Conservation (phyloP, 1,140 invertebrate genomes). For the Drosophila guanche region DNA sequence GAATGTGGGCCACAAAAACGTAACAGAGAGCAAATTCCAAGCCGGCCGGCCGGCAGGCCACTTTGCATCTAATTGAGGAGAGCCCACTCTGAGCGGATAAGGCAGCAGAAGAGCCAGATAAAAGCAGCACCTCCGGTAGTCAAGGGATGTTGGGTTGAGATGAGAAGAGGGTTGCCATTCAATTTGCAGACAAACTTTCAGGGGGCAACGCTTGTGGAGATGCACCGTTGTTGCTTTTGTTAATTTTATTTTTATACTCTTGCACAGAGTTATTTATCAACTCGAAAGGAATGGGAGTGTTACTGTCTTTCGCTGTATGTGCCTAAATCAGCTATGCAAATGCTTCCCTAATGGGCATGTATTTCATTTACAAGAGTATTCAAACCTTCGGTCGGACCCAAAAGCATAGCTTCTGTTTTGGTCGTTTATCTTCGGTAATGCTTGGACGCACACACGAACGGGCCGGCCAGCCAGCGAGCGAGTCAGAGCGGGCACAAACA, state of each 20-base stretch:
- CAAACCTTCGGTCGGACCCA: too few species aligned
- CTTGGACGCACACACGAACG: constrained; percentile 66
- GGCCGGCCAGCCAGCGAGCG: constrained; percentile 23
- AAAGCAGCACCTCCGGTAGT: neutral
- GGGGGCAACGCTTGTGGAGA: constrained; percentile 65
- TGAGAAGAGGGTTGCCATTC: neutral
- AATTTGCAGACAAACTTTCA: constrained; percentile 48
- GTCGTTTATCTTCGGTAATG: constrained; percentile 54
- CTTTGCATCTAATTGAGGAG: constrained; percentile 65
- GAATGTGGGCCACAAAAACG: constrained; percentile 52
- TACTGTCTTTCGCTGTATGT: too few species aligned
- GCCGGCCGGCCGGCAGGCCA: constrained; percentile 53
- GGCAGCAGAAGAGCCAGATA: constrained; percentile 20
- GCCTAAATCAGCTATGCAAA: too few species aligned
- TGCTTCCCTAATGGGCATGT: too few species aligned
- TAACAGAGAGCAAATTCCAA: constrained; percentile 27
- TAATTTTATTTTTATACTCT: constrained; percentile 12
- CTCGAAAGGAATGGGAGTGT: too few species aligned
- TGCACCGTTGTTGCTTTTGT: constrained; percentile 44
- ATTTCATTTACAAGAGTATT: too few species aligned
- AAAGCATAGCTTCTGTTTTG: too few species aligned
- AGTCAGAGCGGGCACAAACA: constrained; percentile 45
- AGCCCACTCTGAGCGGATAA: constrained; percentile 47
- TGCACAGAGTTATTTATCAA: constrained; percentile 1
- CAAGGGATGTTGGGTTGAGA: constrained; percentile 9